Conservation (phyloP, 2,888 invertebrate genomes). For the Cenopis cana region DNA sequence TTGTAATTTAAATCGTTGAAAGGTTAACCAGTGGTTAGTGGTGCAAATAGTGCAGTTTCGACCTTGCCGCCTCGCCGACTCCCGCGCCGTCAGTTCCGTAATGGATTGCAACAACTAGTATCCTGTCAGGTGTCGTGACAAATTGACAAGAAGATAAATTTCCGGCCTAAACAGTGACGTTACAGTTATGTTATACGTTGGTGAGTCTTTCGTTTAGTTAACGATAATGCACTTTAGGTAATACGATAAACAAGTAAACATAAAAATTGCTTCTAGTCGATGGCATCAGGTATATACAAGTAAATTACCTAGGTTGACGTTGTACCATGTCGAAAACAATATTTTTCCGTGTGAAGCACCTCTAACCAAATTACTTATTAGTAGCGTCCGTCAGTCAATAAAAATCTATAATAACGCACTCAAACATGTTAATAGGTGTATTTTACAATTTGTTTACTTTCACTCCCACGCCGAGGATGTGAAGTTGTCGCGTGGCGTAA, state of each 20-base stretch:
- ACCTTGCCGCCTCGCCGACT: slow-evolving; percentile 75
- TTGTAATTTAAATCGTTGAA: slow-evolving; percentile 47
- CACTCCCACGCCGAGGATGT: slow-evolving; percentile 66
- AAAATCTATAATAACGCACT: slow-evolving; percentile 42
- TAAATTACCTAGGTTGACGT: too few species aligned
- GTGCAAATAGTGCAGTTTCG: slow-evolving; percentile 67
- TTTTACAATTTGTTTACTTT: slow-evolving; percentile 77
- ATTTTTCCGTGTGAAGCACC: slow-evolving; percentile 14
- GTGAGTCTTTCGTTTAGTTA: slow-evolving; percentile 33
- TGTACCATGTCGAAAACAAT: neutral
- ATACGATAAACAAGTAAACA: neutral
- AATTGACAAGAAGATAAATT: slow-evolving; percentile 36
- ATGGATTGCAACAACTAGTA: slow-evolving; percentile 72
- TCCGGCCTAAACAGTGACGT: slow-evolving; percentile 48
- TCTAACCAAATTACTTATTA: slow-evolving; percentile 17
- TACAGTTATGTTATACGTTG: slow-evolving; percentile 45
- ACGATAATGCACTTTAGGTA: slow-evolving; percentile 5
- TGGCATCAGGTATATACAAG: neutral
- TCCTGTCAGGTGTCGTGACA: slow-evolving; percentile 64
- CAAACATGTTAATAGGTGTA: slow-evolving; percentile 58
- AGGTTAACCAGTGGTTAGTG: slow-evolving; percentile 52
- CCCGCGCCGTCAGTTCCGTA: slow-evolving; percentile 73
- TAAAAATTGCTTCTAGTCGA: slow-evolving; percentile 9
- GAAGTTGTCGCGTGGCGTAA: slow-evolving; percentile 61
- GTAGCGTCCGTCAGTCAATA: slow-evolving; percentile 23